Evolutionary conservation across 2,888 invertebrate species (phyloP), one percentile per base, ranked within the genome.

Genomic region (Drosophila borborema): DNA sequence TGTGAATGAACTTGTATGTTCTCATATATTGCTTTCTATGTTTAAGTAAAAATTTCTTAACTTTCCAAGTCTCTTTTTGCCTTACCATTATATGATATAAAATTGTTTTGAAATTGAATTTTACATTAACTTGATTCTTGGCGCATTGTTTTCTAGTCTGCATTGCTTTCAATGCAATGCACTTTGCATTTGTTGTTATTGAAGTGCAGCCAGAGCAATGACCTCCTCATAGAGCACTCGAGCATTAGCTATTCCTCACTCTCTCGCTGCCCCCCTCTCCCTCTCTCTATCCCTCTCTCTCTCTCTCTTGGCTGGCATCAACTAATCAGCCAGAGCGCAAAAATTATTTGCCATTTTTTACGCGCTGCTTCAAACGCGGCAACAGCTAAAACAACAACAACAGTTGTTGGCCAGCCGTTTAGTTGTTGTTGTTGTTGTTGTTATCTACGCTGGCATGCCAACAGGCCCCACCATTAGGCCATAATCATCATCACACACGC

Each of bases 271-370:
- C 54, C 5, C 3, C 46, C 2, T 4, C 34, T 20, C n/a, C n/a
- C 18, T 16, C 16, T 2, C 18, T 34, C 23, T 34, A 18, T 18
- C 18, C n/a, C 2, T 46, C 14, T 38, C 23, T 23, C 16, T 3
- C 18, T 34, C 23, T 36, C 20, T 20, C 18, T 20, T 36, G 49
- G 41, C 70, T 69, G 64, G 86, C 86, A 89, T 80, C 86, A 87
- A 85, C 85, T 85, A 85, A 85, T 85, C 85, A 85, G 89, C 80
- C 85, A 82, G 82, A 80, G 88, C 80, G 89, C 85, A 89, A 89
- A 89, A 89, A 85, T 89, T 89, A 85, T 85, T 84, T 85, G 89
- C 89, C 85, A 85, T 85, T 85, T 85, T 85, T 89, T 89, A 85
- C 85, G 89, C 85, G 85, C 85, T 85, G 85, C 85, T 85, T 85